Conservation (phyloP, 1,140 invertebrate species). For the Scaptomyza hsui region DNA sequence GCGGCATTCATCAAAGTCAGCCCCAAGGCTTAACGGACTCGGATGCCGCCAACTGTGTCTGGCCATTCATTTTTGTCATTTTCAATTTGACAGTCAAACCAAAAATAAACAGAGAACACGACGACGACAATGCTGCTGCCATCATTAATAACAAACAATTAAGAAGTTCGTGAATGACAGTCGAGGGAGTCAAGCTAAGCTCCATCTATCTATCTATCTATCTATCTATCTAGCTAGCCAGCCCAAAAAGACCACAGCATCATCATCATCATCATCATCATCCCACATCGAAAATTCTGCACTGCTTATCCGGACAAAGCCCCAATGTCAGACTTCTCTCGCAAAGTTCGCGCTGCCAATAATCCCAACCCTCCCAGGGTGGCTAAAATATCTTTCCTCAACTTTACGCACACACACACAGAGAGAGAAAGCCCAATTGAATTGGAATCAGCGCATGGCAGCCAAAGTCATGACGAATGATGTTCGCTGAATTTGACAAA, state of each 20-base stretch:
- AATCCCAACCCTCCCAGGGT: conserved; percentile 5
- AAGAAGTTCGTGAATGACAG: conserved; percentile 64
- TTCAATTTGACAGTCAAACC: conserved; percentile 68
- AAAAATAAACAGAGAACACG: neutral
- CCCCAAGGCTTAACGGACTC: conserved; percentile 15
- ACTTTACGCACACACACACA: neutral
- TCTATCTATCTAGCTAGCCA: neutral
- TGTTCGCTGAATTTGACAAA: conserved; percentile 63
- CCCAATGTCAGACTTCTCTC: conserved; percentile 17
- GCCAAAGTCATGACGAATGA: conserved; percentile 58
- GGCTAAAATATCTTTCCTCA: conserved; percentile 1
- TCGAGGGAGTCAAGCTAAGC: conserved; percentile 36
- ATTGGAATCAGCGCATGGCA: conserved; percentile 24
- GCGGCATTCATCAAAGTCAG: conserved; percentile 72
- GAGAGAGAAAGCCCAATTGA: conserved; percentile 35
- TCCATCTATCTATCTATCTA: conserved; percentile 1
- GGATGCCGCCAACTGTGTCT: conserved; percentile 5
- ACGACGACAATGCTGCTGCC: conserved; percentile 43
- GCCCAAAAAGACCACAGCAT: conserved; percentile 11
- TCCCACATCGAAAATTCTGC: neutral
- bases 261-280: conserved; percentile 1
- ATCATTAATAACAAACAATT: conserved; percentile 77
- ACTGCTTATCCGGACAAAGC: conserved; percentile 23
- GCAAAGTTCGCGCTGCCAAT: conserved; percentile 30
- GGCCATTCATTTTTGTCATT: conserved; percentile 54